Evolutionary conservation across 2,888 invertebrate species (phyloP).

Genomic region (Drosophila mimetica): DNA sequence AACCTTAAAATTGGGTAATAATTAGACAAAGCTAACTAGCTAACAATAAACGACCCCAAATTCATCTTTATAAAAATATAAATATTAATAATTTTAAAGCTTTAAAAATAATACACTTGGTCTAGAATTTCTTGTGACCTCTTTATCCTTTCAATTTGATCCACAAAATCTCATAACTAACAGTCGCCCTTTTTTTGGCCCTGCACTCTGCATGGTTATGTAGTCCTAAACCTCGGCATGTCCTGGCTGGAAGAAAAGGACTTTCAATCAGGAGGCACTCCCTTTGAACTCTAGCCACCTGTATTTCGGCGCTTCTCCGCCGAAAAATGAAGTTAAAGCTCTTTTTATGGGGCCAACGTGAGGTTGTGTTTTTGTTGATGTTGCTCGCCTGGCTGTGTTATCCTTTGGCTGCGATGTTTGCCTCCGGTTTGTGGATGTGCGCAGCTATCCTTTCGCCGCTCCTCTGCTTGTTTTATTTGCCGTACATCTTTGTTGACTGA

Average conservation of each 20-base stretch:
- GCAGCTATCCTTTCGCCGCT: slow-evolving; percentile 24
- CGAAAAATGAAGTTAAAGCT: slow-evolving; percentile 62
- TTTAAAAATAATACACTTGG: no score
- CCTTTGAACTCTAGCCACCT: slow-evolving; percentile 12
- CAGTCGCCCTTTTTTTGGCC: background rate
- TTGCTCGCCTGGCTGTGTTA: slow-evolving; percentile 36
- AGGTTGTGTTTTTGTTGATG: slow-evolving; percentile 26
- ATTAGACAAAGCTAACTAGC: no score
- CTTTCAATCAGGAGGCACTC: slow-evolving; percentile 15
- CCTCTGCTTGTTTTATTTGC: slow-evolving; percentile 50
- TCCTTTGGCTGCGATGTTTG: slow-evolving; percentile 33
- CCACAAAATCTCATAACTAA: background rate
- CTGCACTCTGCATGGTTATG: background rate
- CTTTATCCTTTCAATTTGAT: background rate
- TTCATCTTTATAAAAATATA: no score
- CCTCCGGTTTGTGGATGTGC: slow-evolving; percentile 21
- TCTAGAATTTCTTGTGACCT: background rate
- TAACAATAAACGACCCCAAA: no score
- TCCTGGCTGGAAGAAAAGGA: slow-evolving; percentile 7
- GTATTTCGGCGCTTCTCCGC: slow-evolving; percentile 1
- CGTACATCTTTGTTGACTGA: slow-evolving; percentile 75
- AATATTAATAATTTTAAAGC: no score
- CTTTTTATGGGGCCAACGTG: slow-evolving; percentile 66
- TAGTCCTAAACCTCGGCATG: slow-evolving; percentile 5
- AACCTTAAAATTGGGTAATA: no score